phyloP scores from a whole-genome alignment of 1,140 invertebrate species.

The Parapsyche elsis region DNA sequence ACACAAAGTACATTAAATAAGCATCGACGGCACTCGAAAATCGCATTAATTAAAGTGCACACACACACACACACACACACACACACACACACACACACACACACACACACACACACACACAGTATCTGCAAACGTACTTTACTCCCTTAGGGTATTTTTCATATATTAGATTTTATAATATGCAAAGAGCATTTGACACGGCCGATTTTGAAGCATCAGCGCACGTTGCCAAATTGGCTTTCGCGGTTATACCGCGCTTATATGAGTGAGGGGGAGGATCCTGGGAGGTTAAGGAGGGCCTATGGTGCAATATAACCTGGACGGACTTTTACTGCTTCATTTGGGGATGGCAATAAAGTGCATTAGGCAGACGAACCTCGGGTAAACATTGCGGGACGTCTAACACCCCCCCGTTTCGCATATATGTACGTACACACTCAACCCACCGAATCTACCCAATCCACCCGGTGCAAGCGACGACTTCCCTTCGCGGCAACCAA shows the following conservation, averaged over 20 bases:
- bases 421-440: neutral
- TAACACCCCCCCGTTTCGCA: constrained; percentile 13
- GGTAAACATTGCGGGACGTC: constrained; percentile 42
- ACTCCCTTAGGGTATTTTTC: no score
- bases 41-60: no score
- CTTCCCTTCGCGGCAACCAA: constrained; percentile 13
- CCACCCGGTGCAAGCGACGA: neutral
- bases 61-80: no score
- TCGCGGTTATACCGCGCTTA: neutral
- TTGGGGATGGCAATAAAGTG: constrained; percentile 50
- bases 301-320: constrained; percentile 26
- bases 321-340: constrained; percentile 52
- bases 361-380: constrained; percentile 49
- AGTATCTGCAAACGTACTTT: no score
- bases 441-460: neutral
- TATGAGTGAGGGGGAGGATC: neutral
- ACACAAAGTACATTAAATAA: no score
- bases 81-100: no score
- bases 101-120: no score
- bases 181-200: no score
- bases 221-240: neutral
- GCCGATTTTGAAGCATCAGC: neutral
- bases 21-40: no score
- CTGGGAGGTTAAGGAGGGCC: neutral
- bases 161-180: no score